phyloP scores from a whole-genome alignment of 2,113 vertebrate genomes.

The Nanorana parkeri region DNA sequence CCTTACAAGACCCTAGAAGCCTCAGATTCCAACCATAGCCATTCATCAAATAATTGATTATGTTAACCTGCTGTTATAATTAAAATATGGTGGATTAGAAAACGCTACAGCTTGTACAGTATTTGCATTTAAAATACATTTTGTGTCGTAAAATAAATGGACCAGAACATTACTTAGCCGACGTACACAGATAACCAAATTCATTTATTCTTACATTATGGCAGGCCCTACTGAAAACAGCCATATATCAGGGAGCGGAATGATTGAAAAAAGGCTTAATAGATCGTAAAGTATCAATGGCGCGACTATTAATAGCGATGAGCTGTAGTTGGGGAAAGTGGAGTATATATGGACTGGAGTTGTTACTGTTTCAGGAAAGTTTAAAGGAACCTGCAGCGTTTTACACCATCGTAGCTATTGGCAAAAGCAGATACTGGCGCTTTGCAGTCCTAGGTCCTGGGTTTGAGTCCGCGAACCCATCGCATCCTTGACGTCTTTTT shows the following conservation, averaged over 20 bases:
- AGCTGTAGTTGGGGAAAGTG: too few relatives aligned
- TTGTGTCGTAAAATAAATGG: conserved; percentile 30
- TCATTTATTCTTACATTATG: conserved; percentile 6
- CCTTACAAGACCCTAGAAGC: not conserved
- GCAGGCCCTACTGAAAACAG: not conserved
- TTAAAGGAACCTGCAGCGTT: too few relatives aligned
- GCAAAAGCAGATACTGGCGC: too few relatives aligned
- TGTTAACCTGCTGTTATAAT: conserved; percentile 39
- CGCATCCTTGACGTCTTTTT: too few relatives aligned
- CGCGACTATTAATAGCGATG: not conserved
- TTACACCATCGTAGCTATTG: too few relatives aligned
- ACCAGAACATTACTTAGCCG: not conserved
- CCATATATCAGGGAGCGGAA: not conserved
- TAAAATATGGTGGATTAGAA: conserved; percentile 27
- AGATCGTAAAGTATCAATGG: not conserved
- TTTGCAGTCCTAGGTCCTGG: too few relatives aligned
- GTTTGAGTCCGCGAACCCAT: too few relatives aligned
- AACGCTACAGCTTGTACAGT: not conserved
- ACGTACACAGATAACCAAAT: conserved; percentile 1
- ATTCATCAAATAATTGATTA: conserved; percentile 51
- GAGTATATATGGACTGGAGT: too few relatives aligned
- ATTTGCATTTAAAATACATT: conserved; percentile 42
- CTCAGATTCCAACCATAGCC: conserved; percentile 14
- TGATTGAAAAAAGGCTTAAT: not conserved
- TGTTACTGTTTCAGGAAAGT: too few relatives aligned